phyloP scores from a whole-genome alignment of 1,140 invertebrate species.

The Oryctes rhinoceros region DNA sequence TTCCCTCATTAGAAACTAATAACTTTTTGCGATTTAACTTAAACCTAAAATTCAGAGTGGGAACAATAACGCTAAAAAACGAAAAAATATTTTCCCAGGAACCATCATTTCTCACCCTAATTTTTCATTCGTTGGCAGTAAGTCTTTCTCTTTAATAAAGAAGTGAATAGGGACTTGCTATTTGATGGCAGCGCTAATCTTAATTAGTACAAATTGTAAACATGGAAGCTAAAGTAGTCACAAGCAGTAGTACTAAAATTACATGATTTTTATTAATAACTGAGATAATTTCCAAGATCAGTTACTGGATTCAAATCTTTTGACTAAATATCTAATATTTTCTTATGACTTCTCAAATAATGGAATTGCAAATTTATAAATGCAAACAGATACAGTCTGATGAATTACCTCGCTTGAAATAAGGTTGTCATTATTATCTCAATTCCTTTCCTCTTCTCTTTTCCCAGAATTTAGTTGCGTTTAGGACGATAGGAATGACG shows the following conservation, averaged over 20 bases:
- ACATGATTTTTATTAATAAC: neutral
- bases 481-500: neutral
- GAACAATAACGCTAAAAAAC: neutral
- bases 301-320: neutral
- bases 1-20: neutral
- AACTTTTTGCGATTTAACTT: neutral
- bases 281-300: neutral
- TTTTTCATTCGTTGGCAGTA: neutral
- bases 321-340: neutral
- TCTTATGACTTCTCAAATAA: slow-evolving; percentile 8
- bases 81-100: neutral
- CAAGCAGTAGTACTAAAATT: neutral
- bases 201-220: neutral
- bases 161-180: neutral
- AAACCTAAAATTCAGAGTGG: neutral
- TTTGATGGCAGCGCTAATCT: neutral
- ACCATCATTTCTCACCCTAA: neutral
- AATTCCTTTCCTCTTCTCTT: too few species aligned
- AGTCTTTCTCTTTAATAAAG: neutral
- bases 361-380: slow-evolving; percentile 11
- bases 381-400: slow-evolving; percentile 3
- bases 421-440: neutral
- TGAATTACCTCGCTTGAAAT: neutral
- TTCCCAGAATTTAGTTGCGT: neutral
- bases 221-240: neutral